Evolutionary conservation across 1,140 invertebrate species (phyloP).

Genomic region (Papilio polyxenes): DNA sequence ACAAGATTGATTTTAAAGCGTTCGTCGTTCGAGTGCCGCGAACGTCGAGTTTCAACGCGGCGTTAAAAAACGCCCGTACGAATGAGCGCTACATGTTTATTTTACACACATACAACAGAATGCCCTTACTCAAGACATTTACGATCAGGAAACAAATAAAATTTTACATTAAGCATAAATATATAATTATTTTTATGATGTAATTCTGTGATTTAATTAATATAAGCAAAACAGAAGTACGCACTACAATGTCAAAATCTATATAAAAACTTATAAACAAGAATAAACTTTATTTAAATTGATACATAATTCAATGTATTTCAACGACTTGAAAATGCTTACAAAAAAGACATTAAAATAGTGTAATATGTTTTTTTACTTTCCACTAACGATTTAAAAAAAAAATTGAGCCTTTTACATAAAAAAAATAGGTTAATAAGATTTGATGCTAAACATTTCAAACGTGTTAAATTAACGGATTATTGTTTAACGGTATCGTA

Average conservation of each 20-base stretch:
- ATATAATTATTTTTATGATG: slow-evolving; percentile 19
- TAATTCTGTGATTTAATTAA: slow-evolving; percentile 8
- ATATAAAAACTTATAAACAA: neutral
- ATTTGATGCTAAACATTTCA: neutral
- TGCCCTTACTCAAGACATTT: neutral
- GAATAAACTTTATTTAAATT: neutral
- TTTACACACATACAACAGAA: neutral
- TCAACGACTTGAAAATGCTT: neutral
- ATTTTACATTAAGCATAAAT: slow-evolving; percentile 6
- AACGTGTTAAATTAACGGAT: neutral
- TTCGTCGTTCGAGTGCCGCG: too few species aligned
- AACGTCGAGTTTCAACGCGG: too few species aligned
- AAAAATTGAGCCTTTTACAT: neutral
- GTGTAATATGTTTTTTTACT: slow-evolving; percentile 2
- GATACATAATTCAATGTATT: neutral
- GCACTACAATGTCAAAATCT: neutral
- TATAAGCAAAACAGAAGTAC: slow-evolving; percentile 20
- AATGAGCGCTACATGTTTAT: neutral
- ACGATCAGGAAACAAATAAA: slow-evolving; percentile 27
- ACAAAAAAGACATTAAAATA: neutral
- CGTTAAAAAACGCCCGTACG: too few species aligned
- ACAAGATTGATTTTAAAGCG: too few species aligned
- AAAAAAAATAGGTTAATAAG: neutral
- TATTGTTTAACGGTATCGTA: neutral
- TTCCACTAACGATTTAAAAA: neutral